These are phyloP conservation scores for Anastrepha obliqua DNA, from an alignment of 1,140 invertebrate species.

Conservation along the genomic window DNA sequence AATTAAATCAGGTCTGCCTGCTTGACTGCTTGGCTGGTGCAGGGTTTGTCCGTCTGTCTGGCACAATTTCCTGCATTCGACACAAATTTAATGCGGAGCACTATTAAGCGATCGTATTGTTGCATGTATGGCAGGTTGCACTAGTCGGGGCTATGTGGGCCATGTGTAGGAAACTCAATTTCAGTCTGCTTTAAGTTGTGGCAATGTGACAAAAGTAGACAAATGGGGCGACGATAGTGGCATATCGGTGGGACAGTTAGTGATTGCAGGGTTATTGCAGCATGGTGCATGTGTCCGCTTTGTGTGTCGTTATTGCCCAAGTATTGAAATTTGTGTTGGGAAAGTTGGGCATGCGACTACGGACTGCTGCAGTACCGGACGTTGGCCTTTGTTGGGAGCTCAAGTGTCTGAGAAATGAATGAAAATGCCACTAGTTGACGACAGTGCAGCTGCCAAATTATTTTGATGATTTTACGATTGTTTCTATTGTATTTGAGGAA, in stretches of 20 bases:
- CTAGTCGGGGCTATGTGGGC: background rate
- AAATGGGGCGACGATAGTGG: conserved; percentile 1
- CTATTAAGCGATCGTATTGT: background rate
- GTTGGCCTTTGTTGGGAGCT: background rate
- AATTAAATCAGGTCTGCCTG: conserved; percentile 8
- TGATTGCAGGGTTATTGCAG: background rate
- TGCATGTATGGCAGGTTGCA: conserved; percentile 8
- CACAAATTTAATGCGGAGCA: conserved; percentile 18
- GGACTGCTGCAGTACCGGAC: background rate
- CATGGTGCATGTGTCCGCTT: background rate
- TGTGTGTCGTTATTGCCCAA: too few relatives aligned
- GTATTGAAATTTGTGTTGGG: background rate
- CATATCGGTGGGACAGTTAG: background rate
- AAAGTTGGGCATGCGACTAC: background rate
- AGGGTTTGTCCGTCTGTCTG: background rate
- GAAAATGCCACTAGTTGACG: too few relatives aligned
- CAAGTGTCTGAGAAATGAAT: background rate
- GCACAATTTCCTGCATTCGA: conserved; percentile 44
- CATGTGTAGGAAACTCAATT: background rate
- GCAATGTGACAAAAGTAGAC: conserved; percentile 42
- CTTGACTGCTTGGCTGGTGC: background rate
- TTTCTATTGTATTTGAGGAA: too few relatives aligned
- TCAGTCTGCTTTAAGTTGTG: background rate
- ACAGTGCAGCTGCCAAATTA: background rate
- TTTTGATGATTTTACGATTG: background rate